A percentile compares a stretch with the other conserved stretches of the same genome.
Conservation (phyloP, 2,888 invertebrate species). For the Meteorus colon region DNA sequence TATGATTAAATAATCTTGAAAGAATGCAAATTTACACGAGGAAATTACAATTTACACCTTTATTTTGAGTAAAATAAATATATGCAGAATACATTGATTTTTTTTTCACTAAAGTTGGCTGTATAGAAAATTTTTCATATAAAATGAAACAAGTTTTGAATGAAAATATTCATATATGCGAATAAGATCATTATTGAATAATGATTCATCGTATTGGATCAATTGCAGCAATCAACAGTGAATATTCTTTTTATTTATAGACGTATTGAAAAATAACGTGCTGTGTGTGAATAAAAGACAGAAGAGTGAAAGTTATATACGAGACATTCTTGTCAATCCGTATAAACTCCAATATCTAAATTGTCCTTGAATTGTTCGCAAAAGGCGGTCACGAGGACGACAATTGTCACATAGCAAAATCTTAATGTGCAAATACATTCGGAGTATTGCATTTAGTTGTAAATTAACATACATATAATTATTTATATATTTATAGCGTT, state of each 20-base stretch:
- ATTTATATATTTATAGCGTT: neutral
- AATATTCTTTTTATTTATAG: neutral
- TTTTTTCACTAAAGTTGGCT: neutral
- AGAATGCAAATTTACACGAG: neutral
- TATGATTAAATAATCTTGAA: neutral
- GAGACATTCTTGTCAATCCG: constrained; percentile 10
- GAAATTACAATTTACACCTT: constrained; percentile 27
- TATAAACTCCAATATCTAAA: neutral
- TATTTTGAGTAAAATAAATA: constrained; percentile 24
- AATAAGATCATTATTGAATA: neutral
- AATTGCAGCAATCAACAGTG: neutral
- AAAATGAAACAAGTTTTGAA: neutral
- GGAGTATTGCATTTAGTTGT: neutral
- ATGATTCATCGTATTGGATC: neutral
- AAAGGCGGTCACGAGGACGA: neutral
- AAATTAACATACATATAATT: neutral
- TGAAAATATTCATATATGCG: constrained; percentile 11
- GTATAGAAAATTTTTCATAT: constrained; percentile 15
- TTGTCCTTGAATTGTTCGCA: constrained; percentile 5
- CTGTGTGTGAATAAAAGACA: neutral
- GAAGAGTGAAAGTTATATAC: neutral
- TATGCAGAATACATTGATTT: constrained; percentile 15
- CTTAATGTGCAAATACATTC: constrained; percentile 9
- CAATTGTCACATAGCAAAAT: neutral
- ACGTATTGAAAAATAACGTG: neutral